Evolutionary conservation across 2,113 vertebrate genomes (phyloP).

Genomic region (Amblyopsis rosae): DNA sequence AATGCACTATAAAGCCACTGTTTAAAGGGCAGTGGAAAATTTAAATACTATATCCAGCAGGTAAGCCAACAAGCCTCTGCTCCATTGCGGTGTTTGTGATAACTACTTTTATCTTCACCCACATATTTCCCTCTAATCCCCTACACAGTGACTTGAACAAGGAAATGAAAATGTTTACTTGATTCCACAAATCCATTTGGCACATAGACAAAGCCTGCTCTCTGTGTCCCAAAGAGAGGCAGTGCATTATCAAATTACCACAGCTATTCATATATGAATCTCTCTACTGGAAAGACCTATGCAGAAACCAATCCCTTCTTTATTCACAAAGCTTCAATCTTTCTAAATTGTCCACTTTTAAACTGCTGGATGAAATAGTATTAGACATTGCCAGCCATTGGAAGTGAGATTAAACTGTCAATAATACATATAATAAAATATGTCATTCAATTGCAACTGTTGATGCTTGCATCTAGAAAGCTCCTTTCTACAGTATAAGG

Average conservation of each 20-base stretch:
- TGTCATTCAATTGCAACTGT: not conserved
- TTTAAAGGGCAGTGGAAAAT: slow-evolving; percentile 50
- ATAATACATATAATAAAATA: slow-evolving; percentile 10
- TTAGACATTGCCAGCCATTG: slow-evolving; percentile 31
- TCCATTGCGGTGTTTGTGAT: slow-evolving; percentile 48
- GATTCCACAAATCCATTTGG: slow-evolving; percentile 77
- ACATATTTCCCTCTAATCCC: slow-evolving; percentile 67
- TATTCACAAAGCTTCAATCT: slow-evolving; percentile 54
- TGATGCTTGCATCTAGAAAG: slow-evolving; percentile 3
- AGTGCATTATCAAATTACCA: slow-evolving; percentile 72
- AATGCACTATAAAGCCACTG: slow-evolving; percentile 22
- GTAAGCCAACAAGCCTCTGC: slow-evolving; percentile 62
- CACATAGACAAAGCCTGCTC: slow-evolving; percentile 73
- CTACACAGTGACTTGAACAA: slow-evolving; percentile 66
- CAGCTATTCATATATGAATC: slow-evolving; percentile 70
- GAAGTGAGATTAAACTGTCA: slow-evolving; percentile 30
- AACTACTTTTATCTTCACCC: slow-evolving; percentile 60
- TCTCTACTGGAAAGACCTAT: slow-evolving; percentile 67
- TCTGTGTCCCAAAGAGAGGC: slow-evolving; percentile 64
- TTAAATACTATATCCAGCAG: slow-evolving; percentile 19
- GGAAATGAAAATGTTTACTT: slow-evolving; percentile 74
- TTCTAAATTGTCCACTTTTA: slow-evolving; percentile 64
- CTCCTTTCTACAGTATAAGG: not conserved
- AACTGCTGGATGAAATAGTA: slow-evolving; percentile 47
- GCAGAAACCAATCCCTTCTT: slow-evolving; percentile 69